Evolutionary conservation across 2,888 invertebrate species (phyloP), one percentile per base, ranked within the genome.

Genomic region (Resseliella maxima): DNA sequence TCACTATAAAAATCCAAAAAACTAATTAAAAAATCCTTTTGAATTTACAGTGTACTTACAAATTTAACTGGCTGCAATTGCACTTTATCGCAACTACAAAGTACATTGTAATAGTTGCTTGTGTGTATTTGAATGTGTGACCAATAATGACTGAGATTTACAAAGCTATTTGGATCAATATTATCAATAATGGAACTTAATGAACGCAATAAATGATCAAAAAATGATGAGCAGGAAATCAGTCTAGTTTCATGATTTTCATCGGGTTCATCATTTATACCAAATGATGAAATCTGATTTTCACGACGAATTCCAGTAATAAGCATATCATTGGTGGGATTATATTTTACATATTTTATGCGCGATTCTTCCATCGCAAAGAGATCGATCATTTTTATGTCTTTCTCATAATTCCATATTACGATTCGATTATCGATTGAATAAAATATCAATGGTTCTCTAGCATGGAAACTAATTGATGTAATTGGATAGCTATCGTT

Each of bases 391-490:
- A 72, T 72, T 35, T 72, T 35, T 8, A 38, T 41, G 41, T 86
- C 38, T 41, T n/a, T 24, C 36, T 86, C 86, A 31, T 50, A 86
- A 18, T 38, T 35, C 86, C 86, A 86, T 50, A 86, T 36, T 3
- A 86, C 50, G 36, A 86, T 86, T 46, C 83, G 81, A 36, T 54
- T 45, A 35, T 83, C 83, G 2, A 83, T 50, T 8, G 83, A 45
- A 86, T 81, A 86, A 38, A 83, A 86, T 36, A 86, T 50, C n/a
- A 81, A 21, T n/a, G 83, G 36, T 24, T 83, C 31, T 36, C 15
- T 38, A 21, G 86, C 50, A 85, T 86, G 86, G 36, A 86, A 86
- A 50, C 83, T 83, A 5, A 86, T 86, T 18, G 86, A 86, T 27
- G 86, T 50, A 5, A 86, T 85, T 36, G 86, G 72, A 72, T 72